Evolutionary conservation across 1,140 invertebrate species (phyloP), one percentile per base, ranked within the genome.

Genomic region (Apis dorsata): DNA sequence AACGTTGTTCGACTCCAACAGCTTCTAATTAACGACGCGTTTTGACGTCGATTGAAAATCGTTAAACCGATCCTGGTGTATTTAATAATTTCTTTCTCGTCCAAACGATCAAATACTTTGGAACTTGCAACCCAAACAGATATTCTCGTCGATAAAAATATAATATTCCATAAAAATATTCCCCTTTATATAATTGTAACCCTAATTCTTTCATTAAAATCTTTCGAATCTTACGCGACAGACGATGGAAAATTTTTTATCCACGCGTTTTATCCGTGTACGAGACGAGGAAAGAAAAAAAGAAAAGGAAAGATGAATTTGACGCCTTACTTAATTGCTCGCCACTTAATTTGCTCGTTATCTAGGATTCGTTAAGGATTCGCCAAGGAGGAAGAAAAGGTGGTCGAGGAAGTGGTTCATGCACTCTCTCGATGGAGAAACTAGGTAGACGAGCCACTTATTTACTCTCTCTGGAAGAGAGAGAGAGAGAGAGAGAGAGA

Each of bases 11-110:
- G 34, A 44, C 5, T 57, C 2, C 51, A 12, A 44, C 4, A 44
- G 77, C 28, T 60, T 79, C 77, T 68, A 79, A 79, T 79, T 70
- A 79, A 69, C 77, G 55, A 19, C 17, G 15, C n/a, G 53, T 57
- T 60, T 69, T 13, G 17, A 10, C 17, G 7, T 60, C 44, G 55
- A 60, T 9, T 13, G n/a, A 15, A 60, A 65, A 69, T 15, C 15
- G 34, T 75, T 62, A 60, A 10, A 1, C 8, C 1, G 5, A n/a
- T 3, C 34, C 1, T 19, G 11, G 15, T 12, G 12, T 2, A 60
- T 74, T 1, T 1, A 10, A 51, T 34, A 34, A n/a, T 59, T 59
- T 17, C 28, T 0, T 3, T 3, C 8, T 8, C 28, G 53, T 44
- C 34, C 4, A 55, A 5, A 4, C 53, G 53, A 53, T 13, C 13